Conservation (phyloP, 2,797 vertebrate species). For the Masticophis lateralis region DNA sequence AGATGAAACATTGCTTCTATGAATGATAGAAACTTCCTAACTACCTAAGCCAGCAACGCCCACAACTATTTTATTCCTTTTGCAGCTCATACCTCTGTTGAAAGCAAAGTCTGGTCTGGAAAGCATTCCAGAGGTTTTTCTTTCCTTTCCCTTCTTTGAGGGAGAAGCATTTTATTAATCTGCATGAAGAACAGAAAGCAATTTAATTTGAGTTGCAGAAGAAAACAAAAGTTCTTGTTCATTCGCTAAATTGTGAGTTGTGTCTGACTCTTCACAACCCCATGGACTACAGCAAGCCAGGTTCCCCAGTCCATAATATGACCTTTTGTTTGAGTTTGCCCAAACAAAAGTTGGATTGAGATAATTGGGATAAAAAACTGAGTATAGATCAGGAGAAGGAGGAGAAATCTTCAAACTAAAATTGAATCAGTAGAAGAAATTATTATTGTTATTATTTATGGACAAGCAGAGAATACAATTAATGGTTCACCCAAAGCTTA, state of each 20-base stretch:
- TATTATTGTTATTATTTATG: not conserved
- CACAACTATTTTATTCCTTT: not conserved
- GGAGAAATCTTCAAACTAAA: not conserved
- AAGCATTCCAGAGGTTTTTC: not conserved
- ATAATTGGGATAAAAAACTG: not conserved
- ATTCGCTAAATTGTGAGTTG: not conserved
- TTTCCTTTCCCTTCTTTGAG: not conserved
- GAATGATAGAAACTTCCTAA: not conserved
- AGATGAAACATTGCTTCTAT: not conserved
- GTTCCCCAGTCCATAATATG: not conserved
- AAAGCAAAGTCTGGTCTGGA: not conserved
- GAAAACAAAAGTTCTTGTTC: not conserved
- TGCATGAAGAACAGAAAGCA: not conserved
- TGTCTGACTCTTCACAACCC: not conserved
- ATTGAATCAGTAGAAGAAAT: not conserved
- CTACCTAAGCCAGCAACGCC: not conserved
- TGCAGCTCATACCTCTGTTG: not conserved
- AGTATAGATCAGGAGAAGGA: not conserved
- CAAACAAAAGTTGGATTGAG: not conserved
- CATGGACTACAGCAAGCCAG: not conserved
- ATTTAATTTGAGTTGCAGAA: not conserved
- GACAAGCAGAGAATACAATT: not conserved
- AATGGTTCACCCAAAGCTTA: not conserved
- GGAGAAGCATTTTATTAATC: not conserved
- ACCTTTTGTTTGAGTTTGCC: not conserved